Evolutionary conservation across 64 coral and sea anemone species (phyloP).

Genomic region (Actinia equina): DNA sequence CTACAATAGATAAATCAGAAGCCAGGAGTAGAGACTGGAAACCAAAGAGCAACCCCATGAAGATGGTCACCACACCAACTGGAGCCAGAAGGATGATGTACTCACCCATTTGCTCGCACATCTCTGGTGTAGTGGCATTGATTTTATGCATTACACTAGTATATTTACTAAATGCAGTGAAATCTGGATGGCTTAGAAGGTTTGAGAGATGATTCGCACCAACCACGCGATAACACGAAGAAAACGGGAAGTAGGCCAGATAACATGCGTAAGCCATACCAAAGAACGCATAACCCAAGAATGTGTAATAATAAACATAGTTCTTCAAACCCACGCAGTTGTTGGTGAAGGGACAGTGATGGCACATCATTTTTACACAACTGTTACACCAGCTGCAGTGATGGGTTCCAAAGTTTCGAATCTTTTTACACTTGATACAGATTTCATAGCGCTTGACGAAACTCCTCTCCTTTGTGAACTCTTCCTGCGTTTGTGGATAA

Average conservation of each 20-base stretch:
- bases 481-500: slow-evolving; percentile 78
- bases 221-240: slow-evolving; percentile 44
- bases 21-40: slow-evolving; percentile 74
- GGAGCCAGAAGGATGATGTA: slow-evolving; percentile 69
- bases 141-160: background rate
- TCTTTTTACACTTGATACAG: slow-evolving; percentile 72
- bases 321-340: slow-evolving; percentile 93
- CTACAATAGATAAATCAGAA: slow-evolving; percentile 82
- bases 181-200: slow-evolving; percentile 11
- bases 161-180: slow-evolving; percentile 47
- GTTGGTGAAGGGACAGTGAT: slow-evolving; percentile 98
- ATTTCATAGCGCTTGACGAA: slow-evolving; percentile 80
- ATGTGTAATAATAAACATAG: slow-evolving; percentile 82
- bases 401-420: slow-evolving; percentile 83
- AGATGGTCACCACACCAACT: slow-evolving; percentile 42
- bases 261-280: slow-evolving; percentile 82
- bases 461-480: slow-evolving; percentile 54
- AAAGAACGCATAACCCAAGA: slow-evolving; percentile 68
- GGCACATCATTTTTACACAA: slow-evolving; percentile 98
- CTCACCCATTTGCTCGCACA: slow-evolving; percentile 45
- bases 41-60: slow-evolving; percentile 60
- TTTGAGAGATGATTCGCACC: slow-evolving; percentile 33
- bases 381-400: slow-evolving; percentile 87
- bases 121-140: slow-evolving; percentile 11
- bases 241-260: slow-evolving; percentile 78